Base-by-base conservation (phyloP, 2,888 invertebrate species). In the Mimumesa dahlbomi region DNA sequence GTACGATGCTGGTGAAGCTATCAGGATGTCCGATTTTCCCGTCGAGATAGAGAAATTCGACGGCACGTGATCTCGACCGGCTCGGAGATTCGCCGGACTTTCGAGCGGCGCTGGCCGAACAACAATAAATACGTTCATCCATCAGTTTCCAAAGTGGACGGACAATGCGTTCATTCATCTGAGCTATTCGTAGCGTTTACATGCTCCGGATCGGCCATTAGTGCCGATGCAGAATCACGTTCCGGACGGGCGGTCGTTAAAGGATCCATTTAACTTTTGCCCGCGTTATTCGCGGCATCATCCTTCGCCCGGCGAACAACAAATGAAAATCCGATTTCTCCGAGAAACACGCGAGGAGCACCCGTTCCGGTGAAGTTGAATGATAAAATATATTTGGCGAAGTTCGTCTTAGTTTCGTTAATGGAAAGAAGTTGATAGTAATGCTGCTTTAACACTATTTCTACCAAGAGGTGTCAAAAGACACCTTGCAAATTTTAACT, bases 161-260 rank as follows among this genome's bases (percentile, higher is more conserved):
- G 18, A 78, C 68, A 77, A 79, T 66, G 46, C 46, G 7, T 11
- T 45, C 61, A 34, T 79, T 73, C 59, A 64, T 65, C 19, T 6
- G n/a, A 34, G 31, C 42, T 19, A 31, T 67, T 53, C 6, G 5
- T 19, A 21, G 53, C 34, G 42, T 52, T 61, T 50, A 57, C 38
- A 11, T 14, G 11, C 21, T 42, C 18, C 18, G 11, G 40, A 49
- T 38, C 38, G 29, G 13, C 40, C 63, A 72, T 76, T 74, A 54
- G n/a, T 42, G 2, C 2, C 13, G 4, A 6, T 31, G 42, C 14
- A 11, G 6, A 13, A 18, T 46, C 34, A 9, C 19, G n/a, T 22
- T 13, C 0, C 13, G 14, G 16, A 46, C 69, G 42, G 48, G n/a
- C 13, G 18, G 2, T 52, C 40, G 4, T 56, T 31, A 31, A 43